These are phyloP conservation scores for Portevinia maculata DNA, from an alignment of 2,888 invertebrate genomes.

Conservation along the genomic window DNA sequence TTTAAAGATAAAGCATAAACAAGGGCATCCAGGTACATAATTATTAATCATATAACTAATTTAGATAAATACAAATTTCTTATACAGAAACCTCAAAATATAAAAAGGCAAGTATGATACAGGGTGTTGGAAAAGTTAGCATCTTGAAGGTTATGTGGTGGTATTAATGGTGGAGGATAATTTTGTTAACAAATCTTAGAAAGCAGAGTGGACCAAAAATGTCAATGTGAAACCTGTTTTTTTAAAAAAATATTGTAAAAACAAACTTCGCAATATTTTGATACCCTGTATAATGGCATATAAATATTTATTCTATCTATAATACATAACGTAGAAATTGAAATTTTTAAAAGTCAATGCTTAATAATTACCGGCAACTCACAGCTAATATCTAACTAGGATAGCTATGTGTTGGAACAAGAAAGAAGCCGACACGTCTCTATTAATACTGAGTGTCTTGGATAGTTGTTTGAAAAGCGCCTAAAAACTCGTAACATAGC, in stretches of 20 bases:
- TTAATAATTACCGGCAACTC: neutral
- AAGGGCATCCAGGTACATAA: constrained; percentile 63
- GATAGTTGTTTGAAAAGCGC: neutral
- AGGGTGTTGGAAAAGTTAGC: neutral
- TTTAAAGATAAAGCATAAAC: constrained; percentile 51
- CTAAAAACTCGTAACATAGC: neutral
- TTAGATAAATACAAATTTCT: constrained; percentile 24
- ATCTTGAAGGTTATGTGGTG: neutral
- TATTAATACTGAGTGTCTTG: constrained; percentile 31
- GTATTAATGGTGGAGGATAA: neutral
- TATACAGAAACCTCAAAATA: no score
- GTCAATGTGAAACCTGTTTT: neutral
- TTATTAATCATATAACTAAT: constrained; percentile 38
- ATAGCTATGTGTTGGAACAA: neutral
- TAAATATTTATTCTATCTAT: constrained; percentile 21
- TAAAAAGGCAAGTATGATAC: constrained; percentile 1
- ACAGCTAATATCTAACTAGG: constrained; percentile 1
- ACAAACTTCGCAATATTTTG: neutral
- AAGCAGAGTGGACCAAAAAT: neutral
- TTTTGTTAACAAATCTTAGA: constrained; percentile 1
- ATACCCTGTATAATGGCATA: neutral
- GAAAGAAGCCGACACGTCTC: constrained; percentile 18
- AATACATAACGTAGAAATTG: neutral
- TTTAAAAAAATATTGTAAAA: neutral
- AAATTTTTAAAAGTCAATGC: neutral